Conservation (phyloP, 2,113 vertebrate species). For the Irena cyanogastra region DNA sequence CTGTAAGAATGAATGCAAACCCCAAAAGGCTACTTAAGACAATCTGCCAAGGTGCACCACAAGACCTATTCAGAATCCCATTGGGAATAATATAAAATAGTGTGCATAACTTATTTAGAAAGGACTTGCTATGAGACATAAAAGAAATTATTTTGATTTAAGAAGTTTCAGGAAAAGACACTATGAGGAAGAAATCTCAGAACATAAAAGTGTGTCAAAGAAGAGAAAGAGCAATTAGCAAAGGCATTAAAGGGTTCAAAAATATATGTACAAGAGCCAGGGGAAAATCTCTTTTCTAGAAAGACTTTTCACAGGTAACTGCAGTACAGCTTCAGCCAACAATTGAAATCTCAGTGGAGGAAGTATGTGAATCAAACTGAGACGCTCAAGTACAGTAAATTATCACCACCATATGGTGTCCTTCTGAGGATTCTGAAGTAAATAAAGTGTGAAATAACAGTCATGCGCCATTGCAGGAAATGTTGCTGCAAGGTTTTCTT, state of each 20-base stretch:
- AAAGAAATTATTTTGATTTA: not conserved
- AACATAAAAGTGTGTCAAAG: not conserved
- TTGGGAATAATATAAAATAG: not conserved
- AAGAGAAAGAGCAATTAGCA: not conserved
- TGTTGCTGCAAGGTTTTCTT: not conserved
- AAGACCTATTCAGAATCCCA: not conserved
- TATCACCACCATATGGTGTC: constrained; percentile 59
- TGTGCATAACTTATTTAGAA: not conserved
- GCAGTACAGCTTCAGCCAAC: not conserved
- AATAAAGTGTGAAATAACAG: constrained; percentile 63
- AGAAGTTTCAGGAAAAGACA: not conserved
- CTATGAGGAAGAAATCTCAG: not conserved
- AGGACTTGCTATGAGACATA: not conserved
- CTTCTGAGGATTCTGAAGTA: constrained; percentile 56
- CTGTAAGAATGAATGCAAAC: not conserved
- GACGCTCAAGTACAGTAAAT: constrained; percentile 31
- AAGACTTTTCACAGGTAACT: constrained; percentile 33
- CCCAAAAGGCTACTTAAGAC: not conserved
- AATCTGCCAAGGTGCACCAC: not conserved
- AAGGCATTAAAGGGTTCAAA: not conserved
- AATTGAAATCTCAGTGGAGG: constrained; percentile 48
- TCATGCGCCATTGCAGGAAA: not conserved
- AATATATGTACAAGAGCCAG: not conserved
- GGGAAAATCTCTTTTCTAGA: not conserved
- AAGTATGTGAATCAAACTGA: constrained; percentile 50